Evolutionary conservation across 53 echinoderm and acorn worm genomes (phyloP), one percentile per base, ranked within the genome.

Genomic region (Astropecten irregularis): DNA sequence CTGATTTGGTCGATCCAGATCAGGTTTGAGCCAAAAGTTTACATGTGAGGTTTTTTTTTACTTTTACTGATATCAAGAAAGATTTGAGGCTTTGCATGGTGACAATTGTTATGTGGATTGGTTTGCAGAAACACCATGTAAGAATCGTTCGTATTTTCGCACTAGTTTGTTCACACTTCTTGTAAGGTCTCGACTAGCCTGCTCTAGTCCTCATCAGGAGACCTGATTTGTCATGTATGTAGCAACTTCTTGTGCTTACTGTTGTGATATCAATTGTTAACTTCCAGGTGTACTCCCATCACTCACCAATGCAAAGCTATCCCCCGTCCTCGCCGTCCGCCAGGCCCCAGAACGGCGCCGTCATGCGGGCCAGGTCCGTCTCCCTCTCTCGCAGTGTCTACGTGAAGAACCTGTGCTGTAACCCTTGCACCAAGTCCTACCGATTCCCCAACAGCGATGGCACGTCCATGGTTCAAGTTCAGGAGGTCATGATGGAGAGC

Each of bases 401-500:
- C 66, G 44, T 85, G 34, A 81, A 76, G 67, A 85, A 81, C 23
- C 86, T 95, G 52, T 90, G 85, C 79, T 93, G 95, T 54, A 91
- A 93, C 58, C 90, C 86, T 1, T 88, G 90, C 68, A 89, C 54
- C 32, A 96, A 96, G 83, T 86, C 93, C 1, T 96, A 96, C 68
- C 83, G 93, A 27, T 87, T 83, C n/a, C 89, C 91, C 39, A 89
- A 91, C 65, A 81, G 81, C 9, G 90, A 89, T 35, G 91, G 91
- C 15, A 88, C 73, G 23, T 40, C 56, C 76, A 84, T 74, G 23
- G 73, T 96, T 2, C 91, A 89, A 47, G 96, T 96, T 47, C 93
- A 96, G 65, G 96, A 96, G 79, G 79, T 87, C 56, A 96, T 96
- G 96, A 85, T 81, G 20, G 96, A 96, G 84, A 91, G 88, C 69